Evolutionary conservation across 2,888 invertebrate species (phyloP), one percentile per base, ranked within the genome.

Genomic region (Eupithecia dodoneata): DNA sequence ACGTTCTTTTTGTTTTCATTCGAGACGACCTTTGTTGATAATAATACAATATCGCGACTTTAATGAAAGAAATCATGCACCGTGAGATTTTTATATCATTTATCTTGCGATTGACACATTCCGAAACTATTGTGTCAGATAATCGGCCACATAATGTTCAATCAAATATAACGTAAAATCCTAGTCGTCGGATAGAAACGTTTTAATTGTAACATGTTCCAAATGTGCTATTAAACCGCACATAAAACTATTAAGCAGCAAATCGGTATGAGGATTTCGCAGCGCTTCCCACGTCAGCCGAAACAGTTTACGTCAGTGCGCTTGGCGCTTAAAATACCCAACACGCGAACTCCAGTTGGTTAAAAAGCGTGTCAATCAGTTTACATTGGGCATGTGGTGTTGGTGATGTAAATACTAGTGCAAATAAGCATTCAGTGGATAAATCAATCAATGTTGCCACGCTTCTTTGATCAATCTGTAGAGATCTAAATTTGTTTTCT

Each of bases 1-100:
- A 93, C 90, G 91, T 88, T 93, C 93, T 93, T 94, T 94, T 94
- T 94, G 94, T 94, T 94, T 94, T 93, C 92, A 87, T 93, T 92
- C 91, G 76, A 92, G 91, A 92, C 93, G 93, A 94, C 94, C 94
- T 94, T 93, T 93, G 93, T 92, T 94, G 93, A 93, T 94, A 90
- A 93, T 92, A 92, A 70, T 92, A 93, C 93, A 93, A 92, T 94
- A 94, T 94, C 90, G 89, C 91, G 86, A 91, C 87, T 92, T 88
- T 91, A 92, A 93, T 91, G 87, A 91, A 94, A 93, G 92, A 94
- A 94, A 94, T 91, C 92, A 91, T 89, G 90, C 87, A 91, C 86
- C 91, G 92, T 94, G 94, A 91, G 94, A 94, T 92, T 93, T 92
- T 92, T 88, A 86, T 90, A 89, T 84, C 85, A 89, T 89, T 89